Evolutionary conservation across 2,113 vertebrate species (phyloP).

Genomic region (Percopsis transmontana): DNA sequence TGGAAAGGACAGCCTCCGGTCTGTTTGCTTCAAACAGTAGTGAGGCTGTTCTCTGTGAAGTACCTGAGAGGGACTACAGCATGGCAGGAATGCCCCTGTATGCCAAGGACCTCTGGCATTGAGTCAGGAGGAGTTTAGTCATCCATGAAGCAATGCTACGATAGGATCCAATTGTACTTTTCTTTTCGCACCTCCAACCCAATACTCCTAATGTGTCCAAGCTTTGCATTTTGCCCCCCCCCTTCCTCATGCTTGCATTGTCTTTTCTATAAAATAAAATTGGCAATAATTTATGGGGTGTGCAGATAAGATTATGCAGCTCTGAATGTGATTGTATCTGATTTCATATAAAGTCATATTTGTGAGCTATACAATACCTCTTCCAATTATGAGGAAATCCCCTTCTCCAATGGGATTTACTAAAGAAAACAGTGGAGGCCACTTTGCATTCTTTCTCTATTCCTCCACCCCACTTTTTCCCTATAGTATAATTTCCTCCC

Average conservation of each 20-base stretch:
- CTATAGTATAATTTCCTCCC: conserved; percentile 39
- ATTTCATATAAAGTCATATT: conserved; percentile 1
- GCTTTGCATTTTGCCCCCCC: background rate
- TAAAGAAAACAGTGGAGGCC: conserved; percentile 38
- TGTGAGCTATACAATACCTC: background rate
- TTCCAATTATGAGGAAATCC: conserved; percentile 11
- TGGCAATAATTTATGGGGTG: background rate
- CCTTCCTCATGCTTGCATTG: background rate
- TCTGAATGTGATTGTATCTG: conserved; percentile 4
- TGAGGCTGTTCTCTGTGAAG: conserved; percentile 47
- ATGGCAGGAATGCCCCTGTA: conserved; percentile 46
- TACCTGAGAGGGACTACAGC: conserved; percentile 44
- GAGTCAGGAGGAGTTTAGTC: conserved; percentile 27
- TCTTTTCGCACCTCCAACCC: conserved; percentile 1
- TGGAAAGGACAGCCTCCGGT: conserved; percentile 33
- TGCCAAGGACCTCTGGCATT: conserved; percentile 38
- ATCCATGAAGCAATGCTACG: conserved; percentile 26
- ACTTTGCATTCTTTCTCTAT: conserved; percentile 23
- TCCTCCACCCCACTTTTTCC: conserved; percentile 30
- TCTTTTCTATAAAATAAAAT: background rate
- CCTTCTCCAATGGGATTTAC: conserved; percentile 34
- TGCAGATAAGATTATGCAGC: background rate
- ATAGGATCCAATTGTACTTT: conserved; percentile 36
- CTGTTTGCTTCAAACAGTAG: conserved; percentile 46
- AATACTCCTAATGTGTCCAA: conserved; percentile 20